Conservation (phyloP, 2,797 vertebrate species). For the Florisuga fusca region DNA sequence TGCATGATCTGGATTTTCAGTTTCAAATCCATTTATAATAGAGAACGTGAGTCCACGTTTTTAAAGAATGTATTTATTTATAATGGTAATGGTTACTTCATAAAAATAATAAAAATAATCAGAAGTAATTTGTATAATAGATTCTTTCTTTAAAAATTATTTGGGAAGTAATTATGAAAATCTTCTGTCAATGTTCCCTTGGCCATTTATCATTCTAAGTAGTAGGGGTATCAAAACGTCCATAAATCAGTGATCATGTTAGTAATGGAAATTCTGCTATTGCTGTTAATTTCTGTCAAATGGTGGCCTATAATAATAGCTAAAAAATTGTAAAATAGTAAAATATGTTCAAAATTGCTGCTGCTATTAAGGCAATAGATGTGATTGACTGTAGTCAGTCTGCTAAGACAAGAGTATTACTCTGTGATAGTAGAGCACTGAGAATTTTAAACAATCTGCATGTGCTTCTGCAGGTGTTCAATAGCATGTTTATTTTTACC, state of each 20-base stretch:
- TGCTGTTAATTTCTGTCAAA: constrained; percentile 55
- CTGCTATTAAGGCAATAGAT: background rate
- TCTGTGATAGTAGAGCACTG: background rate
- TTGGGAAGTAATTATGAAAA: background rate
- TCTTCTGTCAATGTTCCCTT: background rate
- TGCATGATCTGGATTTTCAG: background rate
- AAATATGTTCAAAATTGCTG: constrained; percentile 60
- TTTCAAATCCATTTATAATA: background rate
- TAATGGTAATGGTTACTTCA: background rate
- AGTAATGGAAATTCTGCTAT: constrained; percentile 53
- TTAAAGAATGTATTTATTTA: background rate
- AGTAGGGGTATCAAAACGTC: background rate
- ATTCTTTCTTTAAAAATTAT: constrained; percentile 55
- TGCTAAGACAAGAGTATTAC: background rate
- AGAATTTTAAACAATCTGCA: background rate
- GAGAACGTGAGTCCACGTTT: background rate
- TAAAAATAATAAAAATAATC: background rate
- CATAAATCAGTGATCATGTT: constrained; percentile 33
- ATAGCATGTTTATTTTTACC: background rate
- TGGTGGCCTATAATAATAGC: constrained; percentile 37
- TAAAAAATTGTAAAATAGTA: too few species aligned
- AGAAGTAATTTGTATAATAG: constrained; percentile 3
- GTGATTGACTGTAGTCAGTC: background rate
- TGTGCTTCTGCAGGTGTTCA: background rate
- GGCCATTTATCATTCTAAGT: background rate